A percentile compares a stretch with the other conserved stretches of the same genome.
Conservation (phyloP, 2,113 vertebrate genomes). For the Semnornis frantzii region DNA sequence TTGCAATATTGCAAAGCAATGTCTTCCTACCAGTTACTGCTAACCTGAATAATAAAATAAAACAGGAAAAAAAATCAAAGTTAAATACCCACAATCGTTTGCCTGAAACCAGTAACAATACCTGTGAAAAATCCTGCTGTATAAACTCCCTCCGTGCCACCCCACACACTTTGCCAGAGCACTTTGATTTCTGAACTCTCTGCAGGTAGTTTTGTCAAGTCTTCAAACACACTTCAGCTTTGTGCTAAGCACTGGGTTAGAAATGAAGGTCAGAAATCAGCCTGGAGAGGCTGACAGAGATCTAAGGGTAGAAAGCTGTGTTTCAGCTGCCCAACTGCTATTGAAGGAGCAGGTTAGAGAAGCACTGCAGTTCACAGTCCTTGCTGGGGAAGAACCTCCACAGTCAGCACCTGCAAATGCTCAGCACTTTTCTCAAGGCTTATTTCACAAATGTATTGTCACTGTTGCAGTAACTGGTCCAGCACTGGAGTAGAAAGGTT, state of each 20-base stretch:
- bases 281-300: neutral
- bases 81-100: constrained; percentile 57
- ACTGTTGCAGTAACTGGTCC: too few species aligned
- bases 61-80: neutral
- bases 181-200: neutral
- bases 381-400: too few species aligned
- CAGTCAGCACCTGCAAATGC: too few species aligned
- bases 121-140: constrained; percentile 24
- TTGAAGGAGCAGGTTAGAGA: too few species aligned
- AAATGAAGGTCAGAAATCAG: neutral
- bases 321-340: too few species aligned
- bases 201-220: neutral
- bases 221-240: neutral
- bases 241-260: neutral
- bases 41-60: neutral
- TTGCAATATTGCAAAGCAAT: neutral
- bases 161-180: neutral
- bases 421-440: too few species aligned
- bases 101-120: constrained; percentile 3
- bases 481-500: too few species aligned
- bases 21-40: neutral
- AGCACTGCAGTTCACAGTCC: too few species aligned
- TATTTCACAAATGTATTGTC: too few species aligned
- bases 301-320: neutral
- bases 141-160: neutral